Percentiles rank a stretch among this genome's conserved stretches.
Conservation (phyloP, 2,113 vertebrate genomes). For the Dromaius novaehollandiae region DNA sequence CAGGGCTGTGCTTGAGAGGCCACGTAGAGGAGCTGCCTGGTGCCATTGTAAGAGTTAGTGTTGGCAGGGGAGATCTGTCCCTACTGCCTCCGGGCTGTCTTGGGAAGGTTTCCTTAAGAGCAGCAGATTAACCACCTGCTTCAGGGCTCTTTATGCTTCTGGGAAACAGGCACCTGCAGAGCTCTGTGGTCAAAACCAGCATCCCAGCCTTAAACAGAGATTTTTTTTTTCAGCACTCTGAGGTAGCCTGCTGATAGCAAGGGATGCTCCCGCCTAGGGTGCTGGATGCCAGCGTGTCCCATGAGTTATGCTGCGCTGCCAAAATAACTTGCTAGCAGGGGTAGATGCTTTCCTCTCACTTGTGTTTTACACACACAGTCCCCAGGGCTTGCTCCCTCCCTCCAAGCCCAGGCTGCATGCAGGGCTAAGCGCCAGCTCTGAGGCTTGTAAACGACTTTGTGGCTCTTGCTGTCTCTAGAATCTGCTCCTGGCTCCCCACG, state of each 20-base stretch:
- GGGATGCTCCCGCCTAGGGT: not conserved
- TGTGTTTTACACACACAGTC: not conserved
- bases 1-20: not conserved
- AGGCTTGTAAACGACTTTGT: not conserved
- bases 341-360: not conserved
- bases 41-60: fast-evolving
- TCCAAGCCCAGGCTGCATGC: not conserved
- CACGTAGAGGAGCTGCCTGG: not conserved
- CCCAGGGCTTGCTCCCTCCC: not conserved
- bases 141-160: not conserved
- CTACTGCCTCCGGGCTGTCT: not conserved
- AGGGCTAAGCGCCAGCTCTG: not conserved
- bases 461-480: constrained; percentile 60
- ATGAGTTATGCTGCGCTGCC: not conserved
- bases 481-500: constrained; percentile 84
- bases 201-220: not conserved
- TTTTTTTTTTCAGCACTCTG: not conserved
- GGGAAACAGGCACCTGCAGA: not conserved
- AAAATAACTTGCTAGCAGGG: not conserved
- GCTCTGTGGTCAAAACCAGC: not conserved
- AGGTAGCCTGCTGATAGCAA: not conserved
- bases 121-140: not conserved
- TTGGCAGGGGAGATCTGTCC: not conserved
- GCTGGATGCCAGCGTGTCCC: not conserved
- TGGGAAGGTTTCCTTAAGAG: not conserved